Evolutionary conservation across 2,113 vertebrate species (phyloP).

Genomic region (Eidolon helvum): DNA sequence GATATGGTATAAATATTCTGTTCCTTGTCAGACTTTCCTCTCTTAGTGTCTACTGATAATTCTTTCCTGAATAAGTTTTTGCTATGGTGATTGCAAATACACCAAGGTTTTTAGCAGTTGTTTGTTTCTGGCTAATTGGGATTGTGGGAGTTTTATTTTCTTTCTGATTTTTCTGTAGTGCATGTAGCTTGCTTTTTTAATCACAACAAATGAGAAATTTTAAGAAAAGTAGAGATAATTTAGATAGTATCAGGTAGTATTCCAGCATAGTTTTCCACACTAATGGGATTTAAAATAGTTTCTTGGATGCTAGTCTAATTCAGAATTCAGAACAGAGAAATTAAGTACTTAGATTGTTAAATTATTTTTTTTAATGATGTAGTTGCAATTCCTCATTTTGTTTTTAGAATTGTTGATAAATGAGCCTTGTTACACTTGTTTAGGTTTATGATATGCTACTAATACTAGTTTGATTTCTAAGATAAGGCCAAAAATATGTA

Average conservation of each 20-base stretch:
- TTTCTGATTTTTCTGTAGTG: not conserved
- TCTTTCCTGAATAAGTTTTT: slow-evolving; percentile 18
- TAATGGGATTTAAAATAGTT: slow-evolving; percentile 8
- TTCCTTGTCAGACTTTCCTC: not conserved
- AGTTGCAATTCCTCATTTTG: not conserved
- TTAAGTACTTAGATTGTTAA: slow-evolving; percentile 9
- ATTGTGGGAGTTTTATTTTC: slow-evolving; percentile 7
- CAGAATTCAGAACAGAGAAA: slow-evolving; percentile 10
- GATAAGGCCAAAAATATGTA: not conserved
- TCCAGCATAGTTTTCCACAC: not conserved
- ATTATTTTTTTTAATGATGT: not conserved
- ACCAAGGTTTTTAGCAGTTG: not conserved
- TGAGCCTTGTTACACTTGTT: not conserved
- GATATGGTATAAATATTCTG: slow-evolving; percentile 4
- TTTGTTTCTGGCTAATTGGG: not conserved
- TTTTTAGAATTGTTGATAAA: slow-evolving; percentile 39
- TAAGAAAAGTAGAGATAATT: not conserved
- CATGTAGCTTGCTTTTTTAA: slow-evolving; percentile 1
- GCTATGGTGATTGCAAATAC: not conserved
- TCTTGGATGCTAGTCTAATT: not conserved
- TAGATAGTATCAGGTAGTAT: not conserved
- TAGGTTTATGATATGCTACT: slow-evolving; percentile 3
- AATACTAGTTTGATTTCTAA: slow-evolving; percentile 15
- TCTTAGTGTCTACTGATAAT: not conserved
- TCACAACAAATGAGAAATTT: not conserved